Evolutionary conservation across 2,113 vertebrate species (phyloP).

Genomic region (Petrocephalus microphthalmus): DNA sequence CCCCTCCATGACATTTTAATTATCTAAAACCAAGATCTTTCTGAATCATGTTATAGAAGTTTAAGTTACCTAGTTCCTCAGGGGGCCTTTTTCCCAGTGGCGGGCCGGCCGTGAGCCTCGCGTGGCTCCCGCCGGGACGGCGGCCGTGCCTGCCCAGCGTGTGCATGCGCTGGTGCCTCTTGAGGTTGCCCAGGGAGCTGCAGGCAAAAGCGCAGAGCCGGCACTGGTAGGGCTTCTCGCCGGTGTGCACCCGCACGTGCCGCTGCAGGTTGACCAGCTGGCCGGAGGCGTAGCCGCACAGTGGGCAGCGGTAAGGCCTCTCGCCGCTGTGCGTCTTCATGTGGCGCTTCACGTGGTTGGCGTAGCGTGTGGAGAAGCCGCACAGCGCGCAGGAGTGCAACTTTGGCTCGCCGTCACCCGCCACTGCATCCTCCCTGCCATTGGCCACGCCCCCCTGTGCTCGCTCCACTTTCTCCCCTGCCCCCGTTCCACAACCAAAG

Average conservation of each 20-base stretch:
- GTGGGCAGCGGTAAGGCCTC: slow-evolving; percentile 86
- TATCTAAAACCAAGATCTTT: background rate
- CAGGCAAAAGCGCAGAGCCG: slow-evolving; percentile 85
- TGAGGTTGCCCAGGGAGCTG: slow-evolving; percentile 94
- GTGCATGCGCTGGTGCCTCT: slow-evolving; percentile 89
- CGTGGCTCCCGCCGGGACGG: slow-evolving; percentile 56
- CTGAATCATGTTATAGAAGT: background rate
- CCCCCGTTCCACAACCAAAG: slow-evolving; percentile 53
- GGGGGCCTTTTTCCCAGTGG: slow-evolving; percentile 37
- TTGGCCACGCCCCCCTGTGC: slow-evolving; percentile 42
- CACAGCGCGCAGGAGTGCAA: slow-evolving; percentile 86
- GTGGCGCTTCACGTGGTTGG: slow-evolving; percentile 94
- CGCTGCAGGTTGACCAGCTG: slow-evolving; percentile 96
- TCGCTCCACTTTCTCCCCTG: slow-evolving; percentile 44
- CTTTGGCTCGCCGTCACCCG: slow-evolving; percentile 55
- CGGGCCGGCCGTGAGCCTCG: slow-evolving; percentile 55
- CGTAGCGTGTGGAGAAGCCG: slow-evolving; percentile 90
- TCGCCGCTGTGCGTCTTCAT: slow-evolving; percentile 98
- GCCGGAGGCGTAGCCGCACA: slow-evolving; percentile 88
- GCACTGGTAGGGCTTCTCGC: slow-evolving; percentile 95
- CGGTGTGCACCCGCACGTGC: slow-evolving; percentile 91
- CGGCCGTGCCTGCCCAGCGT: slow-evolving; percentile 60
- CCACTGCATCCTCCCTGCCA: slow-evolving; percentile 46
- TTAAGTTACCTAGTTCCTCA: slow-evolving; percentile 36
- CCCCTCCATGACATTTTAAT: background rate